Evolutionary conservation across 2,888 invertebrate genomes (phyloP), one percentile per base, ranked within the genome.

Genomic region (Halictus quadricinctus): DNA sequence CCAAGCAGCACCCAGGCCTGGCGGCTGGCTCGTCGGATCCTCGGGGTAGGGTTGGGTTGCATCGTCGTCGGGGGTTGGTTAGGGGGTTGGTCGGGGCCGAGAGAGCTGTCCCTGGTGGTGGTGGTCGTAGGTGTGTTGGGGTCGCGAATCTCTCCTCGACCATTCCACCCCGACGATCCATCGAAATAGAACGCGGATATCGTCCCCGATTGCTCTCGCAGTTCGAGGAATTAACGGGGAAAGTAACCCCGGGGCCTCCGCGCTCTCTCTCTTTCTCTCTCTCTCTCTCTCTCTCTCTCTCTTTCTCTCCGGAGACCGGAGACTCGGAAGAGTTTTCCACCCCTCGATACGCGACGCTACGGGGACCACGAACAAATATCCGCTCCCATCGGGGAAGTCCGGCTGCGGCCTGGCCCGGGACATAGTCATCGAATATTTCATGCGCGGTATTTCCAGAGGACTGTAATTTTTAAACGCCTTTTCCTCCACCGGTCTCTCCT

Each of bases 61-160:
- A 84, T 75, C 84, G 86, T 86, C 81, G 85, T 82, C 83, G 41
- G 41, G 43, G 69, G 41, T 43, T 69, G 88, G 88, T 88, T 84
- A 88, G 90, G 21, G 21, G 54, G 54, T 21, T 54, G 54, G 54
- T 54, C 54, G 54, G 54, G 21, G n/a, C n/a, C 10, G 54, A 54
- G 54, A 54, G 54, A 54, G 54, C 74, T 79, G 72, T 66, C 76
- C 66, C 73, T 81, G 60, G 70, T 72, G 83, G 73, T 73, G 36
- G 84, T 84, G 84, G 80, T 41, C 84, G 89, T 85, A 76, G 86
- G 85, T 86, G 89, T 66, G 66, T 86, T 83, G 89, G 90, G 90
- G 91, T 91, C 89, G 92, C 90, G 89, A 90, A 87, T 89, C 90
- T 89, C 88, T 90, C 83, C 88, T 90, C 88, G 87, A 80, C 88